These are phyloP conservation scores for Channa argus DNA, from an alignment of 2,113 vertebrate genomes.

Conservation along the genomic window DNA sequence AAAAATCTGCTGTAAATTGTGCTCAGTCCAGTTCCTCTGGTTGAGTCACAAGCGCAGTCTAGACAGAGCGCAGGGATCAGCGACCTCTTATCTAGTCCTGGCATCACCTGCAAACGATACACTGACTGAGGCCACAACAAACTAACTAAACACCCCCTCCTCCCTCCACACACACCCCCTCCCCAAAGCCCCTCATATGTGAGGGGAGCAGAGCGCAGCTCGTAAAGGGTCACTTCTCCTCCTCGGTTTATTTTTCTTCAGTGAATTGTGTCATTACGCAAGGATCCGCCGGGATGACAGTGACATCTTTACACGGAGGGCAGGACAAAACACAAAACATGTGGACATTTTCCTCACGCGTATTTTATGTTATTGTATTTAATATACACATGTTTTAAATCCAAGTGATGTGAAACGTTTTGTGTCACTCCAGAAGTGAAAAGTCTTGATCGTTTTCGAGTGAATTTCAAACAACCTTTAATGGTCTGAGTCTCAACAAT, in stretches of 20 bases:
- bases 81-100: constrained; percentile 91
- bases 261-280: constrained; percentile 67
- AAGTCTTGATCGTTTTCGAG: not conserved
- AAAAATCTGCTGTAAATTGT: constrained; percentile 75
- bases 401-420: not conserved
- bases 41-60: constrained; percentile 84
- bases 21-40: constrained; percentile 82
- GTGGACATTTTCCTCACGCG: not conserved
- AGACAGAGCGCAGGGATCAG: constrained; percentile 88
- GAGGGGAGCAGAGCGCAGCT: constrained; percentile 56
- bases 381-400: not conserved
- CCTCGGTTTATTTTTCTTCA: constrained; percentile 86
- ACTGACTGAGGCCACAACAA: constrained; percentile 84
- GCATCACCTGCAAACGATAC: constrained; percentile 93
- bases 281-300: constrained; percentile 54
- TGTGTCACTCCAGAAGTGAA: not conserved
- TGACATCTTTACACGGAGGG: constrained; percentile 30
- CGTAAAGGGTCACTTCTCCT: constrained; percentile 80
- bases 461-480: not conserved
- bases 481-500: not conserved
- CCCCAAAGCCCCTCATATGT: constrained; percentile 56
- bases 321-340: constrained; percentile 8
- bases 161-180: constrained; percentile 13
- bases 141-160: constrained; percentile 66
- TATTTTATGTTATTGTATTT: too few relatives aligned